A percentile compares a stretch with the other conserved stretches of the same genome.
These are phyloP conservation scores for Zaprionus obscuricornis DNA, from an alignment of 2,888 invertebrate species.

Conservation along the genomic window DNA sequence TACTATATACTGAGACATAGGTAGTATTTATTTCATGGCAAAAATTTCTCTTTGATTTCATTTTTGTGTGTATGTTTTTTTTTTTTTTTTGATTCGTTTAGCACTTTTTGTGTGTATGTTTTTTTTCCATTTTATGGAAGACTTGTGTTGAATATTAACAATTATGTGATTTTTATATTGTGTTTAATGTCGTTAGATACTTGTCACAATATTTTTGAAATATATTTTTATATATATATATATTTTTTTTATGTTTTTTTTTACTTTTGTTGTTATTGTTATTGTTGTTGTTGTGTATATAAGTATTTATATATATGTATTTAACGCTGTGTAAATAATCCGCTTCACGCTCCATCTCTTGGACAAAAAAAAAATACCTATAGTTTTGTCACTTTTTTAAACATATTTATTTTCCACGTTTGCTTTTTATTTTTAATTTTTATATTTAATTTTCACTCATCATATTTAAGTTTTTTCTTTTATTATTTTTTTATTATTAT, in stretches of 20 bases:
- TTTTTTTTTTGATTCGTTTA: not conserved
- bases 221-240: conserved; percentile 2
- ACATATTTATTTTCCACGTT: too few relatives aligned
- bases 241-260: conserved; percentile 3
- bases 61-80: not conserved
- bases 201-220: conserved; percentile 24
- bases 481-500: too few relatives aligned
- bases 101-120: conserved; percentile 5
- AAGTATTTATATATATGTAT: too few relatives aligned
- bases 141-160: conserved; percentile 52
- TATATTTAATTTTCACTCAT: too few relatives aligned
- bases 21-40: conserved; percentile 10
- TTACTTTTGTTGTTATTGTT: conserved; percentile 29
- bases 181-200: conserved; percentile 27
- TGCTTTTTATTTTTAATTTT: too few relatives aligned
- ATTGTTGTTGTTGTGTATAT: too few relatives aligned
- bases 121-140: conserved; percentile 34
- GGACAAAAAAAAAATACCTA: not conserved
- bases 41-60: conserved; percentile 9
- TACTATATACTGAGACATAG: too few relatives aligned
- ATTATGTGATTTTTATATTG: conserved; percentile 32
- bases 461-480: too few relatives aligned
- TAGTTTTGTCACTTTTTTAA: too few relatives aligned
- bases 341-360: conserved; percentile 1
- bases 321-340: conserved; percentile 20